phyloP scores from a whole-genome alignment of 2,888 invertebrate species.

The Chaetoderma sp. region DNA sequence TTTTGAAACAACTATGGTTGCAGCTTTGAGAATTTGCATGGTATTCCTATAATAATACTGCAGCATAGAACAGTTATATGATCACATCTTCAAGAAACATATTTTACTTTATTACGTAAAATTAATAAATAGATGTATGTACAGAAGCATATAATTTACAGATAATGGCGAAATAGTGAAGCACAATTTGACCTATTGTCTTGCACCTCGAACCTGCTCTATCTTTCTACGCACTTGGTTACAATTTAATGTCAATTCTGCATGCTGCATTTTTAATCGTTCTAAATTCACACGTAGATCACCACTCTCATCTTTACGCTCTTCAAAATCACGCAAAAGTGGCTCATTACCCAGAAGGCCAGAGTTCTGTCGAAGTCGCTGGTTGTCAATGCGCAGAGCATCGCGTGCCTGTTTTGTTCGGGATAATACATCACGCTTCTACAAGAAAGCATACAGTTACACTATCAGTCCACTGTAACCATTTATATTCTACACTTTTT shows the following conservation, averaged over 20 bases:
- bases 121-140: background rate
- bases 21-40: too few relatives aligned
- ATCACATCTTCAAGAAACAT: too few relatives aligned
- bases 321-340: slow-evolving; percentile 72
- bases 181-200: too few relatives aligned
- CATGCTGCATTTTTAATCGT: slow-evolving; percentile 61
- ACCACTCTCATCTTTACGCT: slow-evolving; percentile 64
- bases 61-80: too few relatives aligned
- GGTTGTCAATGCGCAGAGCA: slow-evolving; percentile 68
- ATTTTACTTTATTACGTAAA: background rate
- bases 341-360: slow-evolving; percentile 73
- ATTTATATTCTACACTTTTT: too few relatives aligned
- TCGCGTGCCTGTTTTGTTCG: slow-evolving; percentile 71
- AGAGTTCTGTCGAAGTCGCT: slow-evolving; percentile 69
- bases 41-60: too few relatives aligned
- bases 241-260: slow-evolving; percentile 64
- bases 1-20: too few relatives aligned
- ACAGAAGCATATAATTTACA: too few relatives aligned
- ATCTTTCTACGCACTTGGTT: slow-evolving; percentile 66
- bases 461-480: too few relatives aligned
- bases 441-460: too few relatives aligned
- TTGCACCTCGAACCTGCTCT: slow-evolving; percentile 52
- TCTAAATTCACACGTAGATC: slow-evolving; percentile 59
- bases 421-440: slow-evolving; percentile 67
- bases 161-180: too few relatives aligned